Conservation (phyloP, 1,140 invertebrate genomes). For the Pseudomyrmex flavicornis region DNA sequence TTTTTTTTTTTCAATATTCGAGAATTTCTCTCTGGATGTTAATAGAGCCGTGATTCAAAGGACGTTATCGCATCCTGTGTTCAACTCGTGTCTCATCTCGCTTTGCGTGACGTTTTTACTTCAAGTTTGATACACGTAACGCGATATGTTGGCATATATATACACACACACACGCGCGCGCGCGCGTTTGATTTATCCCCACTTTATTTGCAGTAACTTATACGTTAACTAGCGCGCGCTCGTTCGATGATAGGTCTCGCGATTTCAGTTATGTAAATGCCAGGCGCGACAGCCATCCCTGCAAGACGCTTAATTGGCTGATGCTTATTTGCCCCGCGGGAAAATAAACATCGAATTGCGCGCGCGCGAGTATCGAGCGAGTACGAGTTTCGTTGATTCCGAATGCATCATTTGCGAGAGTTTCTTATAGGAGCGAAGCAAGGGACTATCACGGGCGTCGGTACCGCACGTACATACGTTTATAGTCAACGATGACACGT, state of each 20-base stretch:
- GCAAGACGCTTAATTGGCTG: slow-evolving; percentile 27
- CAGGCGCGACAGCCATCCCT: slow-evolving; percentile 19
- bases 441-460: background rate
- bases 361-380: slow-evolving; percentile 20
- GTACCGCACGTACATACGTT: slow-evolving; percentile 59
- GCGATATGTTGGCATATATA: background rate
- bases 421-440: background rate
- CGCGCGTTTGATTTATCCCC: background rate
- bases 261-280: slow-evolving; percentile 27
- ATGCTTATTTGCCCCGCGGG: slow-evolving; percentile 1
- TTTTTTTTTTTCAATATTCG: no score
- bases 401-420: slow-evolving; percentile 23
- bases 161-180: background rate
- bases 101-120: no score
- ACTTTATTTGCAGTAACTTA: slow-evolving; percentile 36
- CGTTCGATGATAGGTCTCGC: background rate
- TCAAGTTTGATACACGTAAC: no score
- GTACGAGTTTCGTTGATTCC: slow-evolving; percentile 9
- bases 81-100: background rate
- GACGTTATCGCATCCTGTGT: background rate
- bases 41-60: background rate
- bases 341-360: slow-evolving; percentile 30
- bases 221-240: background rate
- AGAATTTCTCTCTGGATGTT: no score
- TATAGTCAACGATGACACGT: slow-evolving; percentile 61